A percentile compares a stretch with the other conserved stretches of the same genome.
Evolutionary conservation across 1,140 invertebrate genomes (phyloP).

Genomic region (Lithobius niger): DNA sequence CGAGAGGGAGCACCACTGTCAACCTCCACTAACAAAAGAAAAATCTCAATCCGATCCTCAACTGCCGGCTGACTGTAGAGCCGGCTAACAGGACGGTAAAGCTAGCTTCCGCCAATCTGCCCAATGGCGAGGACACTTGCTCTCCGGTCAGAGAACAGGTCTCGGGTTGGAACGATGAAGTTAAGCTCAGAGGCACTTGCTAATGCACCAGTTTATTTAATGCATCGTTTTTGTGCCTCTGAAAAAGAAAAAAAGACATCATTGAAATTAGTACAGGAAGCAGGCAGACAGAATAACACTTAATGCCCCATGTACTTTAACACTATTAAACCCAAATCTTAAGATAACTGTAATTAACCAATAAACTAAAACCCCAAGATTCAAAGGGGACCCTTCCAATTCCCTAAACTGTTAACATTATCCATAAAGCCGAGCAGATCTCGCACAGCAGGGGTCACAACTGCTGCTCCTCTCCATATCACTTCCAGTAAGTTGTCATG

Average conservation of each 20-base stretch:
- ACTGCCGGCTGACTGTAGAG: no score
- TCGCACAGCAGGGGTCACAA: not conserved
- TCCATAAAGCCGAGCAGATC: no score
- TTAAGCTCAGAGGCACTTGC: conserved; percentile 19
- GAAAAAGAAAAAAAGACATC: conserved; percentile 17
- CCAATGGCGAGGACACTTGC: no score
- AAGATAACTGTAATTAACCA: no score
- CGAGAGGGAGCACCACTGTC: conserved; percentile 8
- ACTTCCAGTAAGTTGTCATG: not conserved
- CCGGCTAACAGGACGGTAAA: no score
- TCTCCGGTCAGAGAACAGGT: not conserved
- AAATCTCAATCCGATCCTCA: no score
- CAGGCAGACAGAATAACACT: no score
- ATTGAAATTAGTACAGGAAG: not conserved
- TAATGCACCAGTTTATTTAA: conserved; percentile 9
- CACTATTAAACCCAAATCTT: no score
- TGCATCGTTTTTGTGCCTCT: conserved; percentile 18
- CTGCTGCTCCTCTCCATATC: conserved; percentile 4
- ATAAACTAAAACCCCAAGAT: no score
- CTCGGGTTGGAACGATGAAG: not conserved
- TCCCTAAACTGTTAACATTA: no score
- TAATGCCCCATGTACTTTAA: no score
- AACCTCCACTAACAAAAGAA: not conserved
- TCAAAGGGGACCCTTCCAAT: no score
- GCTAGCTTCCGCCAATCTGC: not conserved